A percentile compares a stretch with the other conserved stretches of the same genome.
These are phyloP conservation scores for Mirounga angustirostris DNA, from an alignment of 2,113 vertebrate genomes.

Conservation along the genomic window DNA sequence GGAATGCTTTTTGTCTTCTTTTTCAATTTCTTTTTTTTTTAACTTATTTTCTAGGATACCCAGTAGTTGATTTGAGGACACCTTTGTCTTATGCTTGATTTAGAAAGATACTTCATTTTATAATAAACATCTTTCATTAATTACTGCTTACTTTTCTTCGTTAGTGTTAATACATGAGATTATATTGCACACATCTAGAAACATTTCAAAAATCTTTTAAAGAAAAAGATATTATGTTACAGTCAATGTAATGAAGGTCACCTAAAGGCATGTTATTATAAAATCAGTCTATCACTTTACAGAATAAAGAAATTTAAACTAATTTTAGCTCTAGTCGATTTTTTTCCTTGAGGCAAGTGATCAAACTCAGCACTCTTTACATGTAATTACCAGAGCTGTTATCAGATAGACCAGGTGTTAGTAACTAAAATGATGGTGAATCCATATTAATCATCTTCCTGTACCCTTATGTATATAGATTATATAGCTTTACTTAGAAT, in stretches of 20 bases:
- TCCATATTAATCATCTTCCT: not conserved
- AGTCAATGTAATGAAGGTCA: not conserved
- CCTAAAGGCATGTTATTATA: not conserved
- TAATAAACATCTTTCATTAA: not conserved
- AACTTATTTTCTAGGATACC: not conserved
- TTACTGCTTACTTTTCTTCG: not conserved
- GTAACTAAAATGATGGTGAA: not conserved
- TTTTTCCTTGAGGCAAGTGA: not conserved
- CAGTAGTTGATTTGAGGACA: not conserved
- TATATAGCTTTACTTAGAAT: not conserved
- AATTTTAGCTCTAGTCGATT: not conserved
- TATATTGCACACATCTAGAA: not conserved
- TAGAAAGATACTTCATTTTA: not conserved
- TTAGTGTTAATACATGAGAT: not conserved
- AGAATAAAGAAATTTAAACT: not conserved
- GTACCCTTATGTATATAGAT: not conserved
- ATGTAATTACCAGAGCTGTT: not conserved
- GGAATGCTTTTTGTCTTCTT: not conserved
- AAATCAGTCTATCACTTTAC: conserved; percentile 1
- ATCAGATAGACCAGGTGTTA: not conserved
- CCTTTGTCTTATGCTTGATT: not conserved
- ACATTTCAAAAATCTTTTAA: not conserved
- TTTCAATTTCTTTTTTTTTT: not conserved
- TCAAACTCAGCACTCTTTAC: not conserved
- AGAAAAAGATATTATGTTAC: not conserved